Percentiles rank a stretch among this genome's conserved stretches.
Evolutionary conservation across 2,113 vertebrate genomes (phyloP).

Genomic region (Cathartes aura): DNA sequence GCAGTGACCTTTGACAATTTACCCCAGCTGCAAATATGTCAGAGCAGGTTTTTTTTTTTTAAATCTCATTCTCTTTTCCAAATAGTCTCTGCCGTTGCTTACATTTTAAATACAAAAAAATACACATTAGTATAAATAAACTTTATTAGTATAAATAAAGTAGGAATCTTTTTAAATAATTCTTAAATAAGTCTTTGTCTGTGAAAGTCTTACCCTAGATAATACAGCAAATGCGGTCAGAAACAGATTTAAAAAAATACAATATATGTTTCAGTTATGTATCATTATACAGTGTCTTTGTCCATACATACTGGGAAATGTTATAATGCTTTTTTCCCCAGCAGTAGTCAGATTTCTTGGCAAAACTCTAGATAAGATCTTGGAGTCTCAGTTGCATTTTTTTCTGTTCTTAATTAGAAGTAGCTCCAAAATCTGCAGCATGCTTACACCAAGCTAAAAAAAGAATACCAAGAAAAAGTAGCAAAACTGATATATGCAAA

Average conservation of each 20-base stretch:
- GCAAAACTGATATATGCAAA: neutral
- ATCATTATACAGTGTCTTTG: neutral
- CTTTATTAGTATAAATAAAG: neutral
- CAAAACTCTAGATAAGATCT: neutral
- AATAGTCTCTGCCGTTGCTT: neutral
- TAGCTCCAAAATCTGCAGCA: neutral
- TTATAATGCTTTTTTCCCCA: neutral
- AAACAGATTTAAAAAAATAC: neutral
- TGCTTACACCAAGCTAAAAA: neutral
- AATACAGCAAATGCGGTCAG: neutral
- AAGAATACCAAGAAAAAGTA: neutral
- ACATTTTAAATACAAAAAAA: neutral
- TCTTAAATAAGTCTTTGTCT: neutral
- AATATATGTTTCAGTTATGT: neutral
- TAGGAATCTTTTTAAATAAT: neutral
- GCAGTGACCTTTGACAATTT: neutral
- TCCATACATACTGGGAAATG: neutral
- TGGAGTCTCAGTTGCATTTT: neutral
- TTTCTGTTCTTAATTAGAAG: slow-evolving; percentile 7
- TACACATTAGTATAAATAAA: neutral
- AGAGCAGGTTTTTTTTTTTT: neutral
- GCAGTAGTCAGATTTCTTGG: neutral
- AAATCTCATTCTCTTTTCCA: neutral
- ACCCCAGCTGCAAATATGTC: neutral
- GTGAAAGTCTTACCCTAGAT: neutral